Base-by-base conservation (phyloP, 30 jellyfish, hydroid and myxozoan genomes). In the Aurelia sp. region DNA sequence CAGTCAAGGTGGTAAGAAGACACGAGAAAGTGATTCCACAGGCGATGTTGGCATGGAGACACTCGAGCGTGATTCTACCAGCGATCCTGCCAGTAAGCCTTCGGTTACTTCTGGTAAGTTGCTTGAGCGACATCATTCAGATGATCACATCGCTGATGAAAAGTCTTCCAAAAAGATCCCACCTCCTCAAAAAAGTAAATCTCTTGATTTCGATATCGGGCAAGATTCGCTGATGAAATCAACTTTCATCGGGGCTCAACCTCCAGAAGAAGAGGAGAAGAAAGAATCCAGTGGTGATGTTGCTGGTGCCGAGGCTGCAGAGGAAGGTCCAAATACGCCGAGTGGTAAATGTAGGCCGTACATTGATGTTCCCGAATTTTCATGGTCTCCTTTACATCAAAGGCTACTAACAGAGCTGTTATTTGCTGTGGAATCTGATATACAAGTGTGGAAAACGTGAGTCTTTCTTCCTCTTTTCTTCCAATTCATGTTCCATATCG, bases 381-480 rank as follows among this genome's bases (percentile, higher is more conserved):
- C 76, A 16, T 94, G 99, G 99, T 94, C 99, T 15, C 80, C 69
- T 17, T 68, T 92, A 74, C 99, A 94, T 65, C 99, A 94, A 55
- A 78, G 97, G 74, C 95, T 94, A 31, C 95, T 94, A 3, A 67
- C 99, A 4, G 99, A 94, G 80, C 76, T 94, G 30, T 61, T 94
- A 24, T 94, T 94, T 61, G 90, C 99, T 47, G 82, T 94, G 33
- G 99, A 94, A 62, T 84, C 96, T 13, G 99, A 94, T 62, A 12
- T 94, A 13, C 99, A 94, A 84, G 99, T 94, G 16, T 94, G 99
- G 99, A 89, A 89, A 94, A 94, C 99, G 99, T 90, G 69, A 72
- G 99, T 83, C 13, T 81, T 2, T 38, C 50, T 38, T 4, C 9
- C 9, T 9, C n/a, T 44, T 44, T 12, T 44, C 15, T 7, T 44